These are phyloP conservation scores for Rhinopomastus cyanomelas DNA, from an alignment of 2,113 vertebrate genomes.

Conservation along the genomic window DNA sequence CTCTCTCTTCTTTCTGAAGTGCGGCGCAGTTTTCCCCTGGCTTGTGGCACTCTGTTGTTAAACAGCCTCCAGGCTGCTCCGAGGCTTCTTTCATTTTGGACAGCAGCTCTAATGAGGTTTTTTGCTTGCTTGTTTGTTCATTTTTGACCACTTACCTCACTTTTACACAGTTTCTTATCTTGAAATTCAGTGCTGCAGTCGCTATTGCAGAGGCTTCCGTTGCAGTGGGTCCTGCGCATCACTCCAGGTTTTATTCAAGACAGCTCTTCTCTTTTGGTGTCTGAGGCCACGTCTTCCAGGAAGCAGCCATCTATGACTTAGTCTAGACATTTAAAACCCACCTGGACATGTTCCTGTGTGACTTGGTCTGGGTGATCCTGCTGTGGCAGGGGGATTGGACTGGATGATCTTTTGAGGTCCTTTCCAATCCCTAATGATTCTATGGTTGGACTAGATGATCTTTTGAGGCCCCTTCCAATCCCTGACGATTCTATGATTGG, in stretches of 20 bases:
- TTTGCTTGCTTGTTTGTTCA: background rate
- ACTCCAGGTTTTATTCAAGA: background rate
- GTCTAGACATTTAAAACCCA: too few species aligned
- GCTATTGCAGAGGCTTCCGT: background rate
- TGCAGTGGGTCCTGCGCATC: background rate
- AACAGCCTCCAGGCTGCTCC: conserved; percentile 1
- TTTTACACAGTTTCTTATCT: background rate
- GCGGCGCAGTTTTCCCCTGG: background rate
- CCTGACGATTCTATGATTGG: too few species aligned
- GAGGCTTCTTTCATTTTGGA: conserved; percentile 10
- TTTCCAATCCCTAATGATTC: too few species aligned
- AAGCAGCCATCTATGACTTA: background rate
- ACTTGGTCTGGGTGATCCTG: too few species aligned
- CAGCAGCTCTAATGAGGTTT: background rate
- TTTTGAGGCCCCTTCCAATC: too few species aligned
- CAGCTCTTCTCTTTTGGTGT: background rate
- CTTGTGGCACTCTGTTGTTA: background rate
- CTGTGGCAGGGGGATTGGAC: too few species aligned
- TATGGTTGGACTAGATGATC: too few species aligned
- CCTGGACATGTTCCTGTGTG: too few species aligned
- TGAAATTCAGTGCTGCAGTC: background rate
- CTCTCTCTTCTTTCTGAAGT: conserved; percentile 4
- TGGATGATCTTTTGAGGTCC: too few species aligned
- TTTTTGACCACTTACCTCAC: background rate
- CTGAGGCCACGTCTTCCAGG: background rate